These are phyloP conservation scores for Nymphalis io DNA, from an alignment of 1,140 invertebrate genomes.

Conservation along the genomic window DNA sequence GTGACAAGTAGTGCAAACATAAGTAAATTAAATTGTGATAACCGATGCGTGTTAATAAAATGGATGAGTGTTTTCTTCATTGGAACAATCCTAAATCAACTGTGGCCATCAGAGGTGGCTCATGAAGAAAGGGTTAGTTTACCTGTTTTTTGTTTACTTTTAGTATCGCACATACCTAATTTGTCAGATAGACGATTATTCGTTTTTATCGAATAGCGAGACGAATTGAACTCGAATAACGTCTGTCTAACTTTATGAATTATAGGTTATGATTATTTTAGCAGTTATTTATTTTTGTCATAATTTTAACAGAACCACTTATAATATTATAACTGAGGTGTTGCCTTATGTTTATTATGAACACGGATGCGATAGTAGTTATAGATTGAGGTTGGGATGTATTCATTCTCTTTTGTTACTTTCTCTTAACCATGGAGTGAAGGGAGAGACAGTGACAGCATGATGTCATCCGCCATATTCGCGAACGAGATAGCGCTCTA, in stretches of 20 bases:
- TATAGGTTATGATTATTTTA: conserved; percentile 54
- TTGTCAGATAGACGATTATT: conserved; percentile 10
- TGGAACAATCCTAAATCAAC: conserved; percentile 71
- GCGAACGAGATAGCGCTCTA: conserved; percentile 64
- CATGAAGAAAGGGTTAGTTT: conserved; percentile 80
- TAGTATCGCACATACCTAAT: conserved; percentile 20
- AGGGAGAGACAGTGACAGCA: conserved; percentile 66
- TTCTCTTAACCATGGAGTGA: conserved; percentile 77
- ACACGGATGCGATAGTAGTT: conserved; percentile 49
- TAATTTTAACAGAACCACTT: conserved; percentile 22
- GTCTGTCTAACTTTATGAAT: conserved; percentile 30
- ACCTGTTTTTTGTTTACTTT: conserved; percentile 74
- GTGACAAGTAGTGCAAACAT: conserved; percentile 76
- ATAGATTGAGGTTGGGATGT: conserved; percentile 63
- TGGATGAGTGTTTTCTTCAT: conserved; percentile 74
- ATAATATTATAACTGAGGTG: conserved; percentile 19
- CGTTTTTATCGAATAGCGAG: neutral
- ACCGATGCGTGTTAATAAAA: conserved; percentile 74
- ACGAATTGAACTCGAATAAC: conserved; percentile 10
- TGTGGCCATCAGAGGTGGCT: conserved; percentile 74
- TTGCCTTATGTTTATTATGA: conserved; percentile 37
- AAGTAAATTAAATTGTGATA: conserved; percentile 71
- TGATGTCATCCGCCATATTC: conserved; percentile 37
- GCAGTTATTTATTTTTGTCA: conserved; percentile 50
- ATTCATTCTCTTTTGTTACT: conserved; percentile 78